A percentile compares a stretch with the other conserved stretches of the same genome.
Conservation (phyloP, 2,888 invertebrate genomes). For the Hoplodrina ambigua region DNA sequence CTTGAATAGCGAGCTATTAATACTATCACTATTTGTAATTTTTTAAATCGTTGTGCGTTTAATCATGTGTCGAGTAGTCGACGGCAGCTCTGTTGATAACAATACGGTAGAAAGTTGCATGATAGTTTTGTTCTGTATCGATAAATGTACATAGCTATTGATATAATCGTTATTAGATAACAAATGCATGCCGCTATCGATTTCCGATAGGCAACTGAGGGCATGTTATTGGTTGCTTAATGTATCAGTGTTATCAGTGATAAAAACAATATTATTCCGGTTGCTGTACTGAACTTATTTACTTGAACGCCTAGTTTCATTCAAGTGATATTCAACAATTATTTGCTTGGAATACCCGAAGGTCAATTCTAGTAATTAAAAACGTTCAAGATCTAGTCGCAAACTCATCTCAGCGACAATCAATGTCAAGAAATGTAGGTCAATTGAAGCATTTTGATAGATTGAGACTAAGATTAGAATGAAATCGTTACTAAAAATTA, state of each 20-base stretch:
- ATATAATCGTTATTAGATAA: constrained; percentile 39
- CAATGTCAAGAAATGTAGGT: too few species aligned
- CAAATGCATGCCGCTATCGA: constrained; percentile 30
- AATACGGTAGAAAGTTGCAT: constrained; percentile 29
- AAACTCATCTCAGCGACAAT: too few species aligned
- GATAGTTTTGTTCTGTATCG: constrained; percentile 6
- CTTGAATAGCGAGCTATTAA: neutral
- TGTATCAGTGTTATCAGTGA: constrained; percentile 10
- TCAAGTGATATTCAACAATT: constrained; percentile 8
- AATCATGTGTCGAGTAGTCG: neutral
- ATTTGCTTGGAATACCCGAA: neutral
- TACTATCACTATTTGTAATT: constrained; percentile 1
- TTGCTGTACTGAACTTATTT: constrained; percentile 15
- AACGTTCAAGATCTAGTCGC: too few species aligned
- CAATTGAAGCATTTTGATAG: too few species aligned
- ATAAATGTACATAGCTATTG: constrained; percentile 18
- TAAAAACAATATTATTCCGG: constrained; percentile 21
- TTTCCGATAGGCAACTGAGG: constrained; percentile 29
- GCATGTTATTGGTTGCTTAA: constrained; percentile 10
- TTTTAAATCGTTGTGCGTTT: neutral
- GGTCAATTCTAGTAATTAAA: too few species aligned
- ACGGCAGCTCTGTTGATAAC: constrained; percentile 10
- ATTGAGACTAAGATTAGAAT: too few species aligned
- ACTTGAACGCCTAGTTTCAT: constrained; percentile 5
- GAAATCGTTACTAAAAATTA: too few species aligned